Percentiles rank a stretch among this genome's conserved stretches.
These are phyloP conservation scores for Neoascia interrupta DNA, from an alignment of 2,888 invertebrate species.

Conservation along the genomic window DNA sequence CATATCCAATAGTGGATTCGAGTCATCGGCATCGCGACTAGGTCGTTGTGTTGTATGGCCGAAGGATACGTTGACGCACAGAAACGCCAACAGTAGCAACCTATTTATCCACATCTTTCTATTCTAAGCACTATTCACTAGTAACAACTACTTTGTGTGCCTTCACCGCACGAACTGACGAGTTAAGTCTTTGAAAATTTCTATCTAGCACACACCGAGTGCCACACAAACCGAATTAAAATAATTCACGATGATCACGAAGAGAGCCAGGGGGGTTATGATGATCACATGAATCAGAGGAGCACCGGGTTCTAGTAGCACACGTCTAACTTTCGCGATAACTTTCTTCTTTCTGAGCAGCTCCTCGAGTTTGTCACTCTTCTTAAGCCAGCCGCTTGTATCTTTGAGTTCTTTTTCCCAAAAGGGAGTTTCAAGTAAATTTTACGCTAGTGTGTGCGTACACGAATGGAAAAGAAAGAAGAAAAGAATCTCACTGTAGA, in stretches of 20 bases:
- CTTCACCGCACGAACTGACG: constrained; percentile 34
- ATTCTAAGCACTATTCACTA: constrained; percentile 35
- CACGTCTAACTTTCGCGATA: constrained; percentile 76
- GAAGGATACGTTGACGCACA: constrained; percentile 75
- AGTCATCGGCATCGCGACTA: constrained; percentile 80
- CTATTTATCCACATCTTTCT: constrained; percentile 74
- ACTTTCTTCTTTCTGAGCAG: constrained; percentile 78
- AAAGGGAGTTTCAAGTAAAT: not conserved
- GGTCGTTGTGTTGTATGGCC: constrained; percentile 75
- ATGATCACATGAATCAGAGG: constrained; percentile 19
- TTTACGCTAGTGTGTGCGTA: constrained; percentile 32
- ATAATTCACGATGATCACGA: constrained; percentile 6
- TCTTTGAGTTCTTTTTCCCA: constrained; percentile 53
- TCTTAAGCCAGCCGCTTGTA: constrained; percentile 74
- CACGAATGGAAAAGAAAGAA: constrained; percentile 5
- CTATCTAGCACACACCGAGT: constrained; percentile 47
- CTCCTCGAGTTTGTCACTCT: constrained; percentile 74
- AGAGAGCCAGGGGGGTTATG: constrained; percentile 1
- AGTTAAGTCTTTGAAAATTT: constrained; percentile 26
- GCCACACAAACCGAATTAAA: constrained; percentile 22
- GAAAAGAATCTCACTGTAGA: constrained; percentile 38
- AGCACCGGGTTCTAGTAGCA: constrained; percentile 47
- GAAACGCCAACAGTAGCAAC: constrained; percentile 73
- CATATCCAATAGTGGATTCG: constrained; percentile 85
- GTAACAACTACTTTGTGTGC: constrained; percentile 33